A percentile compares a stretch with the other conserved stretches of the same genome.
These are phyloP conservation scores for Lasioglossum zephyrum DNA, from an alignment of 2,888 invertebrate species.

Conservation along the genomic window DNA sequence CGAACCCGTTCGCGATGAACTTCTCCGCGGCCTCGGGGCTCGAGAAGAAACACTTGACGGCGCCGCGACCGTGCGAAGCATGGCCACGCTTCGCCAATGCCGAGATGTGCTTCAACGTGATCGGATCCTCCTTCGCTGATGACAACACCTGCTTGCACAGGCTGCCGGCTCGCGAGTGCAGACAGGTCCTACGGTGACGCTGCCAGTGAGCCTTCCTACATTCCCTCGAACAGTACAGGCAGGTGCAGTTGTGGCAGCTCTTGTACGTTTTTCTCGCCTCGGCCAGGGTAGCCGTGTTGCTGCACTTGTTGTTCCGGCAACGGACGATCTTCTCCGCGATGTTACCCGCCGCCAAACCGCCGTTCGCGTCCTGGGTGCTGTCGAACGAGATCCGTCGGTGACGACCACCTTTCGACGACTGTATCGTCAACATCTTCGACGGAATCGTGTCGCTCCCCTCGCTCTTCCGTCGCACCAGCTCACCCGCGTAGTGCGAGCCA, in stretches of 20 bases:
- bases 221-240: slow-evolving; percentile 96
- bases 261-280: slow-evolving; percentile 94
- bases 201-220: slow-evolving; percentile 97
- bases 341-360: slow-evolving; percentile 67
- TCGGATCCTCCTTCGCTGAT: slow-evolving; percentile 91
- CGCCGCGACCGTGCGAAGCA: slow-evolving; percentile 93
- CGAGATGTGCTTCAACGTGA: slow-evolving; percentile 91
- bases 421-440: slow-evolving; percentile 62
- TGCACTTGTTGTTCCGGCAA: slow-evolving; percentile 93
- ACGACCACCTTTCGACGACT: slow-evolving; percentile 49
- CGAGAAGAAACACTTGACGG: slow-evolving; percentile 95
- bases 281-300: slow-evolving; percentile 88
- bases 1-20: slow-evolving; percentile 92
- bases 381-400: slow-evolving; percentile 86
- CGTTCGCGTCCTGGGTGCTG: slow-evolving; percentile 83
- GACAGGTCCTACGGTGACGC: slow-evolving; percentile 94
- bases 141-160: slow-evolving; percentile 94
- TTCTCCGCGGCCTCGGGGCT: slow-evolving; percentile 94
- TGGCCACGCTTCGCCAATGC: slow-evolving; percentile 93
- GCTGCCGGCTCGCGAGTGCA: slow-evolving; percentile 95
- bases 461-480: slow-evolving; percentile 86
- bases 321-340: slow-evolving; percentile 87
- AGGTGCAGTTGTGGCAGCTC: slow-evolving; percentile 97
- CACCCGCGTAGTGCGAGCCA: slow-evolving; percentile 74
- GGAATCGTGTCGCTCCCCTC: slow-evolving; percentile 87